Evolutionary conservation across 2,113 vertebrate species (phyloP).

Genomic region (Varanus komodoensis): DNA sequence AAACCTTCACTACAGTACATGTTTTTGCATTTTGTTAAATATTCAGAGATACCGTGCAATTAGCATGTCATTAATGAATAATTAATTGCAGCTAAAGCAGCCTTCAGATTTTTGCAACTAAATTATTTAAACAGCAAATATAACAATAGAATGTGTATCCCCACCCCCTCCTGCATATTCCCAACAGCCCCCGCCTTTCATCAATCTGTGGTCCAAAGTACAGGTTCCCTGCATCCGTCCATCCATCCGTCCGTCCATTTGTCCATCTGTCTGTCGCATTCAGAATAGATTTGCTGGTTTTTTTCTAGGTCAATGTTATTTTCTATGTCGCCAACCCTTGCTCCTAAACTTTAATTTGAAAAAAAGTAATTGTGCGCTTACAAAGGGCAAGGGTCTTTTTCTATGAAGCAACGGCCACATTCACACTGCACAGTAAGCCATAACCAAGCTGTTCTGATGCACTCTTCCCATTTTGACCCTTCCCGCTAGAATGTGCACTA

Average conservation of each 20-base stretch:
- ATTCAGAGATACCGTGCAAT: constrained; percentile 95
- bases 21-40: constrained; percentile 97
- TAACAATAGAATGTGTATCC: constrained; percentile 76
- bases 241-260: not conserved
- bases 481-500: too few species aligned
- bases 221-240: constrained; percentile 5
- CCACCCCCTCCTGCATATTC: constrained; percentile 29
- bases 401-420: not conserved
- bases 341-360: not conserved
- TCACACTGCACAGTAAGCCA: too few species aligned
- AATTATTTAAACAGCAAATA: constrained; percentile 97
- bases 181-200: constrained; percentile 42
- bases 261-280: not conserved
- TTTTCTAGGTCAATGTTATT: constrained; percentile 61
- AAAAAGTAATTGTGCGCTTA: constrained; percentile 46
- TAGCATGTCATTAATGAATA: constrained; percentile 99
- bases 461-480: not conserved
- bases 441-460: not conserved
- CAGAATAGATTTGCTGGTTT: constrained; percentile 40
- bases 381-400: constrained; percentile 35
- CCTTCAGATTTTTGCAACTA: constrained; percentile 94
- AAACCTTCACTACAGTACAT: constrained; percentile 85
- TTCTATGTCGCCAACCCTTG: constrained; percentile 15
- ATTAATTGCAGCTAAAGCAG: constrained; percentile 97
- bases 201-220: constrained; percentile 60